Base-by-base conservation (phyloP, 35 echinoderm and acorn worm genomes). In the Anneissia japonica region DNA sequence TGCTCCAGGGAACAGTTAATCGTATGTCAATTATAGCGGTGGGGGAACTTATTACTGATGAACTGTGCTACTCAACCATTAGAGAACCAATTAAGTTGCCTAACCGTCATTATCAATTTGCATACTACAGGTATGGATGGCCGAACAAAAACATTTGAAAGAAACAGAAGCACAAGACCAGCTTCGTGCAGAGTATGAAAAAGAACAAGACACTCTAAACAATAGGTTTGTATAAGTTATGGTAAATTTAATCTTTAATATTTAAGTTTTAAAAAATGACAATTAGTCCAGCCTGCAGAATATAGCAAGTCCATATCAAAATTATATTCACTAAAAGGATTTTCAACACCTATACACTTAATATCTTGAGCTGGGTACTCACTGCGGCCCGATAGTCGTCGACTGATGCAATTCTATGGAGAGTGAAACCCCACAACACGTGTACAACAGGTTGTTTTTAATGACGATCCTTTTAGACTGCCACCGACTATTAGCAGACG, bases 71-170 rank as follows among this genome's bases (percentile, higher is more conserved):
- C n/a, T n/a, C n/a, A n/a, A n/a, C n/a, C n/a, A n/a, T n/a, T n/a
- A n/a, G n/a, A n/a, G n/a, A n/a, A n/a, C n/a, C n/a, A n/a, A n/a
- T n/a, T n/a, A n/a, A n/a, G n/a, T n/a, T n/a, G n/a, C n/a, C n/a
- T n/a, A n/a, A n/a, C n/a, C n/a, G n/a, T n/a, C n/a, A n/a, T n/a
- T n/a, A n/a, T n/a, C n/a, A n/a, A n/a, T n/a, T n/a, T n/a, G n/a
- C n/a, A n/a, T n/a, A n/a, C n/a, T n/a, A n/a, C 46, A 97, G 95
- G 95, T 97, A 89, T 97, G 95, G 95, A 90, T 97, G 81, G 95
- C 95, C 26, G 91, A 97, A 75, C 88, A 97, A 82, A 89, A 92
- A 83, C 74, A 77, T 0, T 76, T 88, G 39, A 64, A 85, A 32
- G 95, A 97, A 30, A 88, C 82, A 74, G 32, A 81, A 17, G 85